phyloP scores from a whole-genome alignment of 1,140 invertebrate species.

The Drosophila melanica region DNA sequence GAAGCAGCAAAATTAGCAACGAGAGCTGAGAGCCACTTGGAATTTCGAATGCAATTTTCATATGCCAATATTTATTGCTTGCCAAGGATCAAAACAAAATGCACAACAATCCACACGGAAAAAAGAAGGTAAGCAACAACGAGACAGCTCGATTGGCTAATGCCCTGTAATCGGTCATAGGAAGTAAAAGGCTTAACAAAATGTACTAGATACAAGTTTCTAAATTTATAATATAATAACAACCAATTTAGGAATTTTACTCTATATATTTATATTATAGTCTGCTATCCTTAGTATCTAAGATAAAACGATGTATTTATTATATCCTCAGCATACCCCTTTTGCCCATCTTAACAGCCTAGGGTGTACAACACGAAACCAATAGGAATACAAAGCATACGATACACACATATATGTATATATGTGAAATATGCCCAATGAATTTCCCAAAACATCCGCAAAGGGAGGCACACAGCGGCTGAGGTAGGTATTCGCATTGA shows the following conservation, averaged over 20 bases:
- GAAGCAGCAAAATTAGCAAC: conserved; percentile 36
- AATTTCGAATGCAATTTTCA: conserved; percentile 44
- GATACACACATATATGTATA: conserved; percentile 31
- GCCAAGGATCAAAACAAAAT: conserved; percentile 38
- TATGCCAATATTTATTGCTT: conserved; percentile 48
- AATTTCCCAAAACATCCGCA: conserved; percentile 38
- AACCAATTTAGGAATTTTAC: no score
- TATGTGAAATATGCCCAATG: conserved; percentile 32
- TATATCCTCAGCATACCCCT: no score
- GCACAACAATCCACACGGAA: conserved; percentile 15
- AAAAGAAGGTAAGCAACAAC: not conserved
- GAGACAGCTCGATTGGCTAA: not conserved
- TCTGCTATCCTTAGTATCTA: not conserved
- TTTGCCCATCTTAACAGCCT: not conserved
- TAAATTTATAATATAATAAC: no score
- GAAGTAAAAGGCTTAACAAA: no score
- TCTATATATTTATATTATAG: no score
- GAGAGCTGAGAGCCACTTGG: conserved; percentile 18
- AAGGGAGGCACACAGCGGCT: conserved; percentile 4
- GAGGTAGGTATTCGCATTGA: conserved; percentile 3
- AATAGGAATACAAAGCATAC: conserved; percentile 24
- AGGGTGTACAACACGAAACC: conserved; percentile 3
- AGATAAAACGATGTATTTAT: no score
- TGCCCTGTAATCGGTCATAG: not conserved
- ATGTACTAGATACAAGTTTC: no score